A percentile compares a stretch with the other conserved stretches of the same genome.
Conservation (phyloP, 53 echinoderm and acorn worm species). For the Apostichopus leukothele region DNA sequence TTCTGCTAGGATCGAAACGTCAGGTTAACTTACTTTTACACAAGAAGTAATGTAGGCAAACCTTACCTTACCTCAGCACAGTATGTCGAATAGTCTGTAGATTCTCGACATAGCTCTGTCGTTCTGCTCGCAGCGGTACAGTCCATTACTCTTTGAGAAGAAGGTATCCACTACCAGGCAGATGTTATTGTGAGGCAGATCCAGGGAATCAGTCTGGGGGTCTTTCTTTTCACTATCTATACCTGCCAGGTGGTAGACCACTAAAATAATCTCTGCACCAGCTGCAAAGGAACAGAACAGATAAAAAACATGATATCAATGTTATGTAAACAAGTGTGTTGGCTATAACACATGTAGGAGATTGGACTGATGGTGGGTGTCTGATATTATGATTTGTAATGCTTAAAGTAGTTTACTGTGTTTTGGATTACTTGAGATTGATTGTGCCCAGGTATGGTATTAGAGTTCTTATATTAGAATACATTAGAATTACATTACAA, state of each 20-base stretch:
- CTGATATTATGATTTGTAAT: no score
- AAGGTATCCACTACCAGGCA: slow-evolving; percentile 82
- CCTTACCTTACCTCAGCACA: slow-evolving; percentile 51
- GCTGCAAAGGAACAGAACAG: slow-evolving; percentile 38
- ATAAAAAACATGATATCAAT: neutral
- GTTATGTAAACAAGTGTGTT: no score
- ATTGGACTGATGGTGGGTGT: no score
- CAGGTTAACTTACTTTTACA: no score
- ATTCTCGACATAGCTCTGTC: slow-evolving; percentile 71
- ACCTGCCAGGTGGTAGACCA: slow-evolving; percentile 67
- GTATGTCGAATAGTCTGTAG: slow-evolving; percentile 71
- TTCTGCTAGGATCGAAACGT: no score
- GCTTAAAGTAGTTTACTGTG: no score
- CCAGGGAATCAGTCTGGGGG: slow-evolving; percentile 76
- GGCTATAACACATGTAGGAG: no score
- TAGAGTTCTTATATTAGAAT: no score
- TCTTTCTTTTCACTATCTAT: slow-evolving; percentile 58
- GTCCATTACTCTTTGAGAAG: slow-evolving; percentile 68
- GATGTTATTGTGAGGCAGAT: slow-evolving; percentile 62
- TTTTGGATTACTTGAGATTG: no score
- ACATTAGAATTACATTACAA: no score
- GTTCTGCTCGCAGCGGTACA: slow-evolving; percentile 81
- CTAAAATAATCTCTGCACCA: slow-evolving; percentile 76
- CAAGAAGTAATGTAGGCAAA: no score
- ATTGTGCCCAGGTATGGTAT: no score